Conservation (phyloP, 2,113 vertebrate genomes). For the Raja brachyura region DNA sequence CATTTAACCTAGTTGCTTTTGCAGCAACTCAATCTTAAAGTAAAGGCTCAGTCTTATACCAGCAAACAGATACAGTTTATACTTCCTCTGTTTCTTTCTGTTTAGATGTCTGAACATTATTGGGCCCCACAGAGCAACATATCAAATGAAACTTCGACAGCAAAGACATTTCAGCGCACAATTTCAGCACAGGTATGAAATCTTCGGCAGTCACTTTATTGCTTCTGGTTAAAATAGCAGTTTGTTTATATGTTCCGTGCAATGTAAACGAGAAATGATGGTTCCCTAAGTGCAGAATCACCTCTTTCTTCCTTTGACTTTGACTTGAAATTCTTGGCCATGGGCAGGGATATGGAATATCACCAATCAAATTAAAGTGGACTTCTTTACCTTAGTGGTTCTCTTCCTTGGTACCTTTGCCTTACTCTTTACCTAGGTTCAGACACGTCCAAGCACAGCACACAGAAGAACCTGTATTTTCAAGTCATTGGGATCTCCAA, state of each 20-base stretch:
- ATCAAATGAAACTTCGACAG: conserved; percentile 96
- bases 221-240: neutral
- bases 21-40: neutral
- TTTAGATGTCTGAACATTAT: conserved; percentile 96
- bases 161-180: conserved; percentile 97
- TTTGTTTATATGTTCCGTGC: neutral
- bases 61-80: neutral
- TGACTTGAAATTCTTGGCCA: neutral
- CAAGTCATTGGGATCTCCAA: neutral
- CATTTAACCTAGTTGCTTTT: neutral
- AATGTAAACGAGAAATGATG: neutral
- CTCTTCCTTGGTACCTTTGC: no score
- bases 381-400: neutral
- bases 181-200: conserved; percentile 89
- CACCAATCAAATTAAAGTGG: neutral
- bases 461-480: neutral
- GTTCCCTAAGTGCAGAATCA: no score
- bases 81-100: conserved; percentile 40
- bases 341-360: neutral
- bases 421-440: neutral
- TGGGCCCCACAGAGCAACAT: conserved; percentile 97
- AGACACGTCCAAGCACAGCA: neutral
- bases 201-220: neutral
- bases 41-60: neutral
- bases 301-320: neutral